Percentiles rank a stretch among this genome's conserved stretches.
Evolutionary conservation across 2,113 vertebrate species (phyloP).

Genomic region (Oncorhynchus gorbuscha): DNA sequence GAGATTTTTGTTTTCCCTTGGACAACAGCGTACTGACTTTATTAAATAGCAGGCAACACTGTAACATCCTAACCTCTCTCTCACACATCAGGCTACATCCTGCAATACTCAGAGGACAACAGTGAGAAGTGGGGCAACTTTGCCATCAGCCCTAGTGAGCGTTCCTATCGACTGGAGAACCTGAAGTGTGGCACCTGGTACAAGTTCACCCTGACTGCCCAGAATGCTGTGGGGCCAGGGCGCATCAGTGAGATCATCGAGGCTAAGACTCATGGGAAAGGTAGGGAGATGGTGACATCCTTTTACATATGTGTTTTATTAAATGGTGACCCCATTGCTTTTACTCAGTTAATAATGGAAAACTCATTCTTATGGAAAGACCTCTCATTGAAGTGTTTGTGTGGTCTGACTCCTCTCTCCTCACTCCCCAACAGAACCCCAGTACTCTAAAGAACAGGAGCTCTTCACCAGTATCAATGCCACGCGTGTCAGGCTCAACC

Average conservation of each 20-base stretch:
- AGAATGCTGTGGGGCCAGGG: constrained; percentile 94
- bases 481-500: constrained; percentile 80
- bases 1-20: not conserved
- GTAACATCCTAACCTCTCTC: not conserved
- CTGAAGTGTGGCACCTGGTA: constrained; percentile 98
- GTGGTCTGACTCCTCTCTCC: not conserved
- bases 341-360: not conserved
- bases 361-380: not conserved
- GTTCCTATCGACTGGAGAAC: constrained; percentile 90
- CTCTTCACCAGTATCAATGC: constrained; percentile 85
- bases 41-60: not conserved
- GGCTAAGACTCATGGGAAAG: constrained; percentile 97
- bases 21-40: not conserved
- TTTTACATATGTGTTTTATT: not conserved
- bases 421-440: constrained; percentile 73
- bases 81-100: constrained; percentile 82
- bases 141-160: constrained; percentile 94
- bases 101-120: constrained; percentile 98
- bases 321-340: not conserved
- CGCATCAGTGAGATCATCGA: constrained; percentile 99
- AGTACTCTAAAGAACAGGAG: constrained; percentile 89
- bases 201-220: constrained; percentile 96
- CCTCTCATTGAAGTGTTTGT: not conserved
- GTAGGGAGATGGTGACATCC: constrained; percentile 52
- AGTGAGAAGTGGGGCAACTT: constrained; percentile 98